Conservation (phyloP, 2,113 vertebrate genomes). For the Anolis sagrei region DNA sequence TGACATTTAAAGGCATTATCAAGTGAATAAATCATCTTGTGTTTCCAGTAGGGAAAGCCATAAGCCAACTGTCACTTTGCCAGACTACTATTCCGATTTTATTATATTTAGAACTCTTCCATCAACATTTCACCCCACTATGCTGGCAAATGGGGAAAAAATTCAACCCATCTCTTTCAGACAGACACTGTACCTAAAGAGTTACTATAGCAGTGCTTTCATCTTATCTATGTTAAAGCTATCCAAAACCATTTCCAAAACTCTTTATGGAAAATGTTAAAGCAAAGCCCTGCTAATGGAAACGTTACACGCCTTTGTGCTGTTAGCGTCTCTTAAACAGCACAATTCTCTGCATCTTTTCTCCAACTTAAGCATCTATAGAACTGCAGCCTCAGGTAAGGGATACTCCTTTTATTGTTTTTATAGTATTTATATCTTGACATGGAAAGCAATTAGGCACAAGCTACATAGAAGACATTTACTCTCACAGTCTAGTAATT, state of each 20-base stretch:
- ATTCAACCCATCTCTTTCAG: slow-evolving; percentile 46
- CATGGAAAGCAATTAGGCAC: background rate
- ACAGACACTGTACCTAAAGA: slow-evolving; percentile 49
- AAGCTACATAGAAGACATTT: background rate
- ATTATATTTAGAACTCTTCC: slow-evolving; percentile 56
- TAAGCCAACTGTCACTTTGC: slow-evolving; percentile 54
- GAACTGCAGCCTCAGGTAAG: background rate
- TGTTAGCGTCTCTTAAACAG: background rate
- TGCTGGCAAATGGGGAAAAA: slow-evolving; percentile 20
- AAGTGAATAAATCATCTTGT: slow-evolving; percentile 61
- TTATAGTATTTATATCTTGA: background rate
- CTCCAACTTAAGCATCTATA: background rate
- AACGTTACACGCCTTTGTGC: background rate
- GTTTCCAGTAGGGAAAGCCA: slow-evolving; percentile 56
- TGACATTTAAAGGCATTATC: slow-evolving; percentile 73
- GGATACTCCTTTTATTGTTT: background rate
- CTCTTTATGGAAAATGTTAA: background rate
- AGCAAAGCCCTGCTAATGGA: background rate
- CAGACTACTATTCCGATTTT: slow-evolving; percentile 47
- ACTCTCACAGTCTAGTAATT: background rate
- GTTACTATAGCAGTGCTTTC: background rate
- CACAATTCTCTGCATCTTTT: background rate
- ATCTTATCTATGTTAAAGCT: background rate
- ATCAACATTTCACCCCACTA: slow-evolving; percentile 33
- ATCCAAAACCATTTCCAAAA: background rate